A percentile compares a stretch with the other conserved stretches of the same genome.
These are phyloP conservation scores for Embidobia sp. DNA, from an alignment of 2,888 invertebrate genomes.

Conservation along the genomic window DNA sequence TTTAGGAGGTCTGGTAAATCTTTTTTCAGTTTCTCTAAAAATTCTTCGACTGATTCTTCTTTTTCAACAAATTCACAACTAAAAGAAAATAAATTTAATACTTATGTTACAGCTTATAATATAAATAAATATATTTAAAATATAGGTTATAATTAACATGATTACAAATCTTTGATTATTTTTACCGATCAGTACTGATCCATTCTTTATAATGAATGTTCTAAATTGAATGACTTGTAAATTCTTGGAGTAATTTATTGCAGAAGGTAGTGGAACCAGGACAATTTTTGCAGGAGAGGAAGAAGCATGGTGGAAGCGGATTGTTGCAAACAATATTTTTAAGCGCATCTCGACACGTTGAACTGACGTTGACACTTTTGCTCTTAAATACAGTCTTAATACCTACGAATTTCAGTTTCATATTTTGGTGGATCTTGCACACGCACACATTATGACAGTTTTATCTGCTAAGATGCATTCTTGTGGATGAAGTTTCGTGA, in stretches of 20 bases:
- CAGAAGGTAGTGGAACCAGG: neutral
- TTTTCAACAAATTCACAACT: neutral
- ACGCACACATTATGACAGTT: neutral
- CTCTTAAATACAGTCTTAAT: neutral
- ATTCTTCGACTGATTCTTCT: neutral
- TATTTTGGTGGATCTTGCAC: neutral
- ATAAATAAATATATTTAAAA: neutral
- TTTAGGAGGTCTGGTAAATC: constrained; percentile 14
- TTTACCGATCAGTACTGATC: constrained; percentile 10
- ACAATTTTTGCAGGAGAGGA: neutral
- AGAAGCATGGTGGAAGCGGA: neutral
- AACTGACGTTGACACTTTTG: neutral
- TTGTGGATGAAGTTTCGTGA: neutral
- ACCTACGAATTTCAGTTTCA: constrained; percentile 5
- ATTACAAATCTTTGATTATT: no score
- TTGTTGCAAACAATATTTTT: neutral
- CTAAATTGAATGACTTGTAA: neutral
- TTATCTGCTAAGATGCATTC: neutral
- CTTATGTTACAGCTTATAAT: no score
- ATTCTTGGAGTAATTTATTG: neutral
- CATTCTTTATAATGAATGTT: neutral
- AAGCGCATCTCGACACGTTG: neutral
- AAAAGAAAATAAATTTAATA: no score
- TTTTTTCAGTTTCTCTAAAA: neutral
- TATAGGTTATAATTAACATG: neutral